Base-by-base conservation (phyloP, 2,113 vertebrate genomes). In the Rhinolophus ferrumequinum region DNA sequence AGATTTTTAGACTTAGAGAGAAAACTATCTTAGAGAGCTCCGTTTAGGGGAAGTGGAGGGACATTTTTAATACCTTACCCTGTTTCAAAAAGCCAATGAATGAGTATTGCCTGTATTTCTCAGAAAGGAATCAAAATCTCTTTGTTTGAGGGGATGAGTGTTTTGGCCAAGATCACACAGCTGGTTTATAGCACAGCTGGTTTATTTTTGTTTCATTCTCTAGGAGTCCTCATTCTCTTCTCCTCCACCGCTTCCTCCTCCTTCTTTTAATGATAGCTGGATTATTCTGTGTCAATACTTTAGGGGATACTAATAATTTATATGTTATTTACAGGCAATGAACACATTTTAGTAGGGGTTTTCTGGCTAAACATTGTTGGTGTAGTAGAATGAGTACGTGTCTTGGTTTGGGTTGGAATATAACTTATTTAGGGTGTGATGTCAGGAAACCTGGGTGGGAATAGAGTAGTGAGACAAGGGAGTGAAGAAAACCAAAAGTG, bases 41-140 rank as follows among this genome's bases (percentile, higher is more conserved):
- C 30, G 44, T 67, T 56, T 85, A 62, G 52, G 76, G 52, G 28
- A 66, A 30, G 47, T 62, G 24, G 33, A n/a, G 33, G 44, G 33
- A 66, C 70, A 88, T 58, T 88, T 90, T 52, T 54, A 92, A 67
- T 38, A 62, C 24, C 2, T 38, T 86, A 64, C 81, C 19, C 66
- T 72, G 86, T 72, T 93, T 77, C 28, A 69, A 94, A 87, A 92
- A 75, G n/a, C 30, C 62, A 52, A 9, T 92, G 41, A 64, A n/a
- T 95, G 19, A 89, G 80, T 80, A 60, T n/a, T 93, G 44, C 15
- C 30, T 90, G 30, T 95, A 56, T 95, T 94, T 95, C 44, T 50
- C 81, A 66, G 58, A 87, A 84, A 35, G 33, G 15, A 41, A 81
- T 89, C 41, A 96, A 88, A 88, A 66, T 92, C 66, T 95, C 79